Evolutionary conservation across 2,888 invertebrate genomes (phyloP).

Genomic region (Drosophila peninsularis): DNA sequence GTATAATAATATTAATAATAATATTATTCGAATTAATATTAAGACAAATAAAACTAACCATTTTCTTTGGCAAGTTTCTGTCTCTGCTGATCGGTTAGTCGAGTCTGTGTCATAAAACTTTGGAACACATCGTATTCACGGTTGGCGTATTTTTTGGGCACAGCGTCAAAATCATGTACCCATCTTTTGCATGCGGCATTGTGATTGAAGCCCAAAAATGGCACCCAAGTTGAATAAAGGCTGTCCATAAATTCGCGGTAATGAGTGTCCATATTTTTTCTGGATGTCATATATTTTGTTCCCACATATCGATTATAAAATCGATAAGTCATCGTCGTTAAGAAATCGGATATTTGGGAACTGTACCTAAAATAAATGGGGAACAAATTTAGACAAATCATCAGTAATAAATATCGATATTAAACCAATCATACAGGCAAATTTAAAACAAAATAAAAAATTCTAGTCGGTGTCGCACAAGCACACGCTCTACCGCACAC

Average conservation of each 20-base stretch:
- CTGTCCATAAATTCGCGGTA: background rate
- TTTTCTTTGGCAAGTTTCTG: background rate
- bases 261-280: background rate
- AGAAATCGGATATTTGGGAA: background rate
- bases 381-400: too few relatives aligned
- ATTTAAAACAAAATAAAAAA: too few relatives aligned
- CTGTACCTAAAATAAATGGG: background rate
- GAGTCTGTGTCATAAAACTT: background rate
- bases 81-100: background rate
- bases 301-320: slow-evolving; percentile 34
- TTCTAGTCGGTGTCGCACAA: too few relatives aligned
- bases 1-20: background rate
- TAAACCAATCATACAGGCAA: too few relatives aligned
- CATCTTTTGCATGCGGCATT: background rate
- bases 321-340: slow-evolving; percentile 34
- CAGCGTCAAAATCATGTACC: background rate
- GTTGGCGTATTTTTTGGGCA: background rate
- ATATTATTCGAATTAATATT: background rate
- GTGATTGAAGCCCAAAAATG: slow-evolving; percentile 22
- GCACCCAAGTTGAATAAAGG: slow-evolving; percentile 10
- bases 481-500: too few relatives aligned
- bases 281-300: background rate
- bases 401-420: too few relatives aligned
- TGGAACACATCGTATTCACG: slow-evolving; percentile 18
- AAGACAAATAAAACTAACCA: slow-evolving; percentile 11